Conservation (phyloP, 2,797 vertebrate species). For the Poeciliopsis paucimaculata region DNA sequence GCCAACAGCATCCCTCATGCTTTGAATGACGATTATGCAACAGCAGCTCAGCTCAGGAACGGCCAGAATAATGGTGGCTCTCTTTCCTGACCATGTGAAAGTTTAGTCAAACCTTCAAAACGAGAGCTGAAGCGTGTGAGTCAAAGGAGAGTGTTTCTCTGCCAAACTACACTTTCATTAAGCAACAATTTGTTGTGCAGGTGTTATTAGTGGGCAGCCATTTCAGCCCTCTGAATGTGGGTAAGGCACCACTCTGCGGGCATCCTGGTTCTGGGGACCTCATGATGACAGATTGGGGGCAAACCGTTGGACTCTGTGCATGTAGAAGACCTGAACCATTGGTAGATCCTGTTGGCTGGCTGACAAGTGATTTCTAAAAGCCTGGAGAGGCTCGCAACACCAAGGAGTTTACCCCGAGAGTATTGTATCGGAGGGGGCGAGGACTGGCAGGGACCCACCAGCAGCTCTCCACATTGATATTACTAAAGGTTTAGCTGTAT, state of each 20-base stretch:
- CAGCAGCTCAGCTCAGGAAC: slow-evolving; percentile 51
- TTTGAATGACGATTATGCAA: slow-evolving; percentile 72
- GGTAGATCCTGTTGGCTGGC: slow-evolving; percentile 58
- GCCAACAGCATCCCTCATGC: slow-evolving; percentile 63
- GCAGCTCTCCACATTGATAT: slow-evolving; percentile 43
- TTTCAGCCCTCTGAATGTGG: slow-evolving; percentile 25
- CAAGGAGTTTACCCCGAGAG: slow-evolving; percentile 62
- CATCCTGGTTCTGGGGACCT: slow-evolving; percentile 56
- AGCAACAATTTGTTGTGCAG: slow-evolving; percentile 49
- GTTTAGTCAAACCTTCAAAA: slow-evolving; percentile 46
- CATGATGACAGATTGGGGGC: slow-evolving; percentile 78
- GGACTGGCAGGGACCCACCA: slow-evolving; percentile 64
- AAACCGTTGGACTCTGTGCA: slow-evolving; percentile 57
- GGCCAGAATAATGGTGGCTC: slow-evolving; percentile 65
- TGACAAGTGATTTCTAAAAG: slow-evolving; percentile 72
- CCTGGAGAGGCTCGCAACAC: slow-evolving; percentile 74
- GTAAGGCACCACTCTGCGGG: slow-evolving; percentile 41
- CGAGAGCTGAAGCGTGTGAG: slow-evolving; percentile 45
- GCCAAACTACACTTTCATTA: slow-evolving; percentile 51
- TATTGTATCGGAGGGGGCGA: slow-evolving; percentile 53
- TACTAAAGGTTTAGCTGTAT: slow-evolving; percentile 62
- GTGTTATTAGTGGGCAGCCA: slow-evolving; percentile 43
- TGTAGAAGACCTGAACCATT: slow-evolving; percentile 50
- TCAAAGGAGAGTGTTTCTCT: slow-evolving; percentile 43
- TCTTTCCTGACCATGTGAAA: slow-evolving; percentile 63